phyloP scores from a whole-genome alignment of 2,113 vertebrate genomes.

The Todiramphus chloris region DNA sequence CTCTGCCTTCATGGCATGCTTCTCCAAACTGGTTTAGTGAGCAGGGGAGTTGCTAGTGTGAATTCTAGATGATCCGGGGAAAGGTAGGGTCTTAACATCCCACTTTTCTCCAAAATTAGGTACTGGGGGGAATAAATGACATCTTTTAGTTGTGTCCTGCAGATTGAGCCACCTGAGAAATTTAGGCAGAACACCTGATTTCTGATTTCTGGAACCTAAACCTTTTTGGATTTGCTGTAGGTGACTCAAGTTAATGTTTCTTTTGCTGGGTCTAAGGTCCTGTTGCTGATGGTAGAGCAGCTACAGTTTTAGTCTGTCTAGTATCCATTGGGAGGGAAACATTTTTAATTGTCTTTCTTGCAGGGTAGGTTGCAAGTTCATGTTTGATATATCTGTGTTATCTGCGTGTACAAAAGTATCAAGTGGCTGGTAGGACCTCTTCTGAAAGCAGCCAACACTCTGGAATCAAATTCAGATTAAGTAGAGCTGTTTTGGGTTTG shows the following conservation, averaged over 20 bases:
- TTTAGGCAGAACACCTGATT: not conserved
- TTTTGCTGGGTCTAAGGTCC: not conserved
- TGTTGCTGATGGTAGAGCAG: rapidly evolving
- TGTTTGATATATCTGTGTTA: not conserved
- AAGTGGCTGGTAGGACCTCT: not conserved
- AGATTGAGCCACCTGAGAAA: not conserved
- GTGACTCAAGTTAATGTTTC: not conserved
- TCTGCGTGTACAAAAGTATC: not conserved
- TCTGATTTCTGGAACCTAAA: not conserved
- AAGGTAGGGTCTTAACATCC: not conserved
- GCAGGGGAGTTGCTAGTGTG: not conserved
- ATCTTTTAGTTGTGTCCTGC: not conserved
- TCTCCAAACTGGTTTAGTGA: not conserved
- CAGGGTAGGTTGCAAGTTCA: not conserved
- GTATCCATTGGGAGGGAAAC: not conserved
- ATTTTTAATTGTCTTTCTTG: not conserved
- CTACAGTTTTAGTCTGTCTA: not conserved
- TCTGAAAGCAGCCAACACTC: not conserved
- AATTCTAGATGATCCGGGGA: not conserved
- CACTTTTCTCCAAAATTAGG: not conserved
- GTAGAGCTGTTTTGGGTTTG: rapidly evolving
- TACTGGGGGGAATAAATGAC: not conserved
- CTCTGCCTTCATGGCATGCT: not conserved
- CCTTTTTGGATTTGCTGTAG: not conserved
- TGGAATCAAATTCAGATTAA: not conserved